Conservation (phyloP, 2,113 vertebrate genomes). For the Burhinus bistriatus region DNA sequence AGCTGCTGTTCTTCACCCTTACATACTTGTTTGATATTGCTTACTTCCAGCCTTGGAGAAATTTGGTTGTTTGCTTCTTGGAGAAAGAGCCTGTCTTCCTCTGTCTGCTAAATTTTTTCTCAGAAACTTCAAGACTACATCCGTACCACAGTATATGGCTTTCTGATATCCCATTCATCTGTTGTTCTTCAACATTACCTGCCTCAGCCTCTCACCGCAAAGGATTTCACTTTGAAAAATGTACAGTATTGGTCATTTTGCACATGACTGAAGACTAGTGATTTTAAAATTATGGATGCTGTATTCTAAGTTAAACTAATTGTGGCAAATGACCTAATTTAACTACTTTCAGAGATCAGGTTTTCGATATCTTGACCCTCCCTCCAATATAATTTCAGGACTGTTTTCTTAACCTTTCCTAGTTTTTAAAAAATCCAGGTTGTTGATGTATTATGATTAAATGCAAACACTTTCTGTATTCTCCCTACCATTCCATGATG, state of each 20-base stretch:
- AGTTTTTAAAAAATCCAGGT: background rate
- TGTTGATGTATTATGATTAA: background rate
- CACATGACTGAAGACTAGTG: background rate
- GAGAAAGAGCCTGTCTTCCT: background rate
- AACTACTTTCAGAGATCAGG: background rate
- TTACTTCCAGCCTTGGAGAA: background rate
- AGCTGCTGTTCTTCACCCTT: background rate
- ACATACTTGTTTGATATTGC: background rate
- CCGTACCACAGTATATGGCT: background rate
- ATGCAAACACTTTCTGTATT: background rate
- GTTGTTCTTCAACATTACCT: background rate
- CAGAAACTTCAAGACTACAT: background rate
- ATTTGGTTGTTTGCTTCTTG: background rate
- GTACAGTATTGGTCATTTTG: background rate
- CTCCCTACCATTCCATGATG: background rate
- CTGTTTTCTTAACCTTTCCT: background rate
- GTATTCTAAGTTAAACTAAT: background rate
- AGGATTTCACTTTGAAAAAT: background rate
- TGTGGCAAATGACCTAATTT: background rate
- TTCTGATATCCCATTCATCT: background rate
- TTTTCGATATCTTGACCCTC: background rate
- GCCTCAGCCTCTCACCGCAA: background rate
- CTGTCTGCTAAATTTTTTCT: background rate
- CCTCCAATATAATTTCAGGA: background rate
- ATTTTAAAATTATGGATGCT: background rate